Evolutionary conservation across 2,888 invertebrate species (phyloP).

Genomic region (Caenorhabditis sp.): DNA sequence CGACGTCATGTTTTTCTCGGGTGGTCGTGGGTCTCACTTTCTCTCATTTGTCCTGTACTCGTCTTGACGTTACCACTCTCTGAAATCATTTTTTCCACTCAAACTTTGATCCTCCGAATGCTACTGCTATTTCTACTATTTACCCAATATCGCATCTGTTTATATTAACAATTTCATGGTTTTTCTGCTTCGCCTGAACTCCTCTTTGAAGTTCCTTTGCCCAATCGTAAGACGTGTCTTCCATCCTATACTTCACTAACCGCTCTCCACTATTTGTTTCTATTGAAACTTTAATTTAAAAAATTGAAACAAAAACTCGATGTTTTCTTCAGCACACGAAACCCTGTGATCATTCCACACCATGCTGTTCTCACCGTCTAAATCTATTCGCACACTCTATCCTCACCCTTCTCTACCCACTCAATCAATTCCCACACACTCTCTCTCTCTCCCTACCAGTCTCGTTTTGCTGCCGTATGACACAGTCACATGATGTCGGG

Average conservation of each 20-base stretch:
- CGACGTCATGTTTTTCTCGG: neutral
- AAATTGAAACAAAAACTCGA: constrained; percentile 46
- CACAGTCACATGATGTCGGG: constrained; percentile 58
- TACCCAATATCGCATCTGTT: too few relatives aligned
- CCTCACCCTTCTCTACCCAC: neutral
- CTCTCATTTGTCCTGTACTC: constrained; percentile 10
- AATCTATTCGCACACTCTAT: neutral
- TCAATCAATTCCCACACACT: constrained; percentile 1
- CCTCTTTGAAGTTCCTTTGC: too few relatives aligned
- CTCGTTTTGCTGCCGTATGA: constrained; percentile 55
- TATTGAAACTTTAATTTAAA: too few relatives aligned
- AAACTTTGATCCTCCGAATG: neutral
- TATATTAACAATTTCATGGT: too few relatives aligned
- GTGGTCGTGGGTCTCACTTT: too few relatives aligned
- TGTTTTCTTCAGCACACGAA: constrained; percentile 25
- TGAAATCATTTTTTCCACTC: neutral
- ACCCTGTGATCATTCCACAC: constrained; percentile 39
- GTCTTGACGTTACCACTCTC: too few relatives aligned
- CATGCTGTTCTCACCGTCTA: constrained; percentile 34
- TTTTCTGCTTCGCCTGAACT: too few relatives aligned
- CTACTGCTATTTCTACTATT: too few relatives aligned
- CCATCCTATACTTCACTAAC: too few relatives aligned
- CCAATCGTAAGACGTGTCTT: too few relatives aligned
- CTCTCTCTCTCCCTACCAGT: constrained; percentile 34
- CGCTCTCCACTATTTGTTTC: too few relatives aligned